Evolutionary conservation across 2,888 invertebrate genomes (phyloP).

Genomic region (Coelogynopora nodosa): DNA sequence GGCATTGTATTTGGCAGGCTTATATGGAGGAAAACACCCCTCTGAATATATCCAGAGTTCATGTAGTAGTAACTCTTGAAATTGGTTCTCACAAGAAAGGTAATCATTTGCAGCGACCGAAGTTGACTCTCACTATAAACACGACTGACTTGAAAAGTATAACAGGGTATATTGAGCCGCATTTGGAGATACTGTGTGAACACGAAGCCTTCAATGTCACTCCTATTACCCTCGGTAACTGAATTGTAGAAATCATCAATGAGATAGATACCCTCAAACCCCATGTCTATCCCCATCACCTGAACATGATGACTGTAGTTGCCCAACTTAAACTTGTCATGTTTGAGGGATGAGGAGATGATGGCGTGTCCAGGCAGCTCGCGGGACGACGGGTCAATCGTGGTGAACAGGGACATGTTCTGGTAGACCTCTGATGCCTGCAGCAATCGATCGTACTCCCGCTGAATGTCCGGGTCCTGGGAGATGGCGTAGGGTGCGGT

Average conservation of each 20-base stretch:
- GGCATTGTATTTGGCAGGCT: constrained; percentile 27
- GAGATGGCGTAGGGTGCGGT: constrained; percentile 29
- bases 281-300: background rate
- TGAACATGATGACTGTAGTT: background rate
- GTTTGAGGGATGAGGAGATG: constrained; percentile 7
- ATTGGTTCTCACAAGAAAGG: constrained; percentile 5
- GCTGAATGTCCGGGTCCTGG: background rate
- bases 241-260: constrained; percentile 7
- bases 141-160: constrained; percentile 32
- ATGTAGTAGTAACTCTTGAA: constrained; percentile 30
- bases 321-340: background rate
- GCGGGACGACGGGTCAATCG: background rate
- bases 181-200: constrained; percentile 23
- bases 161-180: constrained; percentile 34
- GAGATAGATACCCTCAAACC: background rate
- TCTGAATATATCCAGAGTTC: constrained; percentile 33
- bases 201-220: background rate
- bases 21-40: constrained; percentile 16
- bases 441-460: background rate
- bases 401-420: background rate
- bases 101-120: background rate
- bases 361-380: background rate
- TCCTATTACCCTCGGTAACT: background rate
- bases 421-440: background rate
- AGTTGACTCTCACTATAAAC: background rate